Evolutionary conservation across 2,888 invertebrate genomes (phyloP).

Genomic region (Baccha elongata): DNA sequence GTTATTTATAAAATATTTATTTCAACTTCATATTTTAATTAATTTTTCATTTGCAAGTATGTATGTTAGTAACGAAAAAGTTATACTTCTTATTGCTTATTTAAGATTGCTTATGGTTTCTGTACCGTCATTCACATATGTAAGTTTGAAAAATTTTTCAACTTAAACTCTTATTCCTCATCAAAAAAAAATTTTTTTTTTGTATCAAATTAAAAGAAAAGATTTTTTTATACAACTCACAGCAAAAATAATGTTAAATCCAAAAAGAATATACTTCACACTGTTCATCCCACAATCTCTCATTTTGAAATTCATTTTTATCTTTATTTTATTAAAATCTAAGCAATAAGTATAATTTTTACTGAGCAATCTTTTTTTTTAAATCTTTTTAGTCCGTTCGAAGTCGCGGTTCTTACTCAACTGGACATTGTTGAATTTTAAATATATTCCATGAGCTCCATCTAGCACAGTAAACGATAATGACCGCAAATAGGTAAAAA

Average conservation of each 20-base stretch:
- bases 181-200: no score
- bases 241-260: constrained; percentile 86
- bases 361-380: background rate
- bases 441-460: constrained; percentile 26
- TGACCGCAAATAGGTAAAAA: constrained; percentile 54
- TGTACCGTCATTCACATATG: no score
- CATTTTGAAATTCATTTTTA: constrained; percentile 78
- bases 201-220: background rate
- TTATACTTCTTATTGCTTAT: no score
- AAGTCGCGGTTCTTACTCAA: constrained; percentile 77
- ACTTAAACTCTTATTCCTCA: no score
- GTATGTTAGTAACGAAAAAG: no score
- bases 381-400: constrained; percentile 74
- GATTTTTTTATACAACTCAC: constrained; percentile 83
- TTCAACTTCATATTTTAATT: no score
- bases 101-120: no score
- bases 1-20: no score
- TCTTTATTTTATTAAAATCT: background rate
- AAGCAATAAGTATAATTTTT: background rate
- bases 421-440: constrained; percentile 77
- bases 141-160: no score
- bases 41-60: no score
- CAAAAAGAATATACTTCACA: constrained; percentile 85
- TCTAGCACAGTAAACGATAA: constrained; percentile 33
- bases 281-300: constrained; percentile 83